Percentiles rank a stretch among this genome's conserved stretches.
These are phyloP conservation scores for Potamilus streckersoni DNA, from an alignment of 1,140 invertebrate genomes.

Conservation along the genomic window DNA sequence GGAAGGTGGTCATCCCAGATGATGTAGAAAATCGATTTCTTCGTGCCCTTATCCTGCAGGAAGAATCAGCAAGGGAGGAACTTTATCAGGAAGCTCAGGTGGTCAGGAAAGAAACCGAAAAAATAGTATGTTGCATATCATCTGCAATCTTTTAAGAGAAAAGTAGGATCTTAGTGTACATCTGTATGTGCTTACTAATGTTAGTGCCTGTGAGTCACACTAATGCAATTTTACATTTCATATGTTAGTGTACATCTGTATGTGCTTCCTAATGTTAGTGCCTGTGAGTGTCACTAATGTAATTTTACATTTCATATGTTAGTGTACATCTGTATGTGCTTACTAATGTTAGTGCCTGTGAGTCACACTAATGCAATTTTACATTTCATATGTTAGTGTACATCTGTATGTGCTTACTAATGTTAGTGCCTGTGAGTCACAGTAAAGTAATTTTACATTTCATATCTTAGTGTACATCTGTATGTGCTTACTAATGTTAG, in stretches of 20 bases:
- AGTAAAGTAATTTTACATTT: no score
- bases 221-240: neutral
- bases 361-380: neutral
- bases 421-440: neutral
- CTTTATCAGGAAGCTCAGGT: constrained; percentile 53
- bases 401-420: neutral
- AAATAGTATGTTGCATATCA: constrained; percentile 11
- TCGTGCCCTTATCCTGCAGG: constrained; percentile 45
- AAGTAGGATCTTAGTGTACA: no score
- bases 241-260: neutral
- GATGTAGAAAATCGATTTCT: constrained; percentile 54
- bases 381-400: neutral
- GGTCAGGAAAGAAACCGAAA: constrained; percentile 51
- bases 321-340: neutral
- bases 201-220: neutral
- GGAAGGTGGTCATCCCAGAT: constrained; percentile 45
- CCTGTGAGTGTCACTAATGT: neutral
- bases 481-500: neutral
- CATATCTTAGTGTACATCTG: neutral
- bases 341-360: neutral
- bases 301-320: no score
- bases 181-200: neutral
- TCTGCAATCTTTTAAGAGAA: neutral
- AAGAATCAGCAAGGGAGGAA: constrained; percentile 50
- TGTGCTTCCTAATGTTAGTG: neutral